phyloP scores from a whole-genome alignment of 2,113 vertebrate genomes.

The Puntigrus tetrazona region DNA sequence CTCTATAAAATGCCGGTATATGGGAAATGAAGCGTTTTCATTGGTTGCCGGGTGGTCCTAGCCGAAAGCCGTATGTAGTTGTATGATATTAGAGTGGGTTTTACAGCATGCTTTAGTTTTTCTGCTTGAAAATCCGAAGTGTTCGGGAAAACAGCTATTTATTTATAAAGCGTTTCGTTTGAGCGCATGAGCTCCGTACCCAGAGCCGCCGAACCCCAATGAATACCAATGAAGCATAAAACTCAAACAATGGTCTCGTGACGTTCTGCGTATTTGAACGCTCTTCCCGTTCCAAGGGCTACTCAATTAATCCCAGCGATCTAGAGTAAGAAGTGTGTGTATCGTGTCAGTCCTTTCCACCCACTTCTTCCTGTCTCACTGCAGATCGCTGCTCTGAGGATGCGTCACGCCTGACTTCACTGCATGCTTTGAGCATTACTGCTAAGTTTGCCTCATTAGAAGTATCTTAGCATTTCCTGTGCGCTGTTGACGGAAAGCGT shows the following conservation, averaged over 20 bases:
- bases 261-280: background rate
- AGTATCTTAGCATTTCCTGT: constrained; percentile 51
- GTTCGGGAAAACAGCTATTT: background rate
- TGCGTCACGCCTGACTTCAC: constrained; percentile 56
- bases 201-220: background rate
- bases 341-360: constrained; percentile 79
- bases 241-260: background rate
- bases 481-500: constrained; percentile 16
- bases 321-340: constrained; percentile 57
- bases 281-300: background rate
- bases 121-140: background rate
- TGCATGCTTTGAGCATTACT: constrained; percentile 57
- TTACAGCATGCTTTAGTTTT: background rate
- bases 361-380: constrained; percentile 63
- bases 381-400: constrained; percentile 51
- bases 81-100: background rate
- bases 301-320: background rate
- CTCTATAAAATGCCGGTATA: background rate
- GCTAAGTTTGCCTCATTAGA: constrained; percentile 55
- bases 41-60: too few species aligned
- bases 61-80: too few species aligned
- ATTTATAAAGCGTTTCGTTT: too few species aligned
- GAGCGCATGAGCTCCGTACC: background rate
- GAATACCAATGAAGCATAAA: background rate
- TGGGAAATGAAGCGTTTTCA: too few species aligned